phyloP scores from a whole-genome alignment of 2,797 vertebrate species.

The Peromyscus aztecus region DNA sequence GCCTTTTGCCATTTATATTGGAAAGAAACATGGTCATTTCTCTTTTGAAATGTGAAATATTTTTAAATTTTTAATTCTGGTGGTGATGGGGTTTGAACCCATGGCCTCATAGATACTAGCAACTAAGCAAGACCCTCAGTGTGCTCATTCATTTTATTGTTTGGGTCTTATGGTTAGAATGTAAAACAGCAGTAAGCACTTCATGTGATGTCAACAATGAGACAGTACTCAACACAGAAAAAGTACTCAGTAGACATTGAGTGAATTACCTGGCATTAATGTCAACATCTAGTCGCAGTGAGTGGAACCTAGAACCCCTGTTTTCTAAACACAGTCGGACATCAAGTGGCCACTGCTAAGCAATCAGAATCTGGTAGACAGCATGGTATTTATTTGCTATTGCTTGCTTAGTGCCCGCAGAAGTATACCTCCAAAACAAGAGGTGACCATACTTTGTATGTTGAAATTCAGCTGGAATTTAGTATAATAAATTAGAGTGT shows the following conservation, averaged over 20 bases:
- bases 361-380: conserved; percentile 25
- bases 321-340: conserved; percentile 49
- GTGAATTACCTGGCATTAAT: conserved; percentile 35
- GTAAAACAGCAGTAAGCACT: conserved; percentile 32
- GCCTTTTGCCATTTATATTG: conserved; percentile 49
- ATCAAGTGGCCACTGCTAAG: not conserved
- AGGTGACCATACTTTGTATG: conserved; percentile 20
- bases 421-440: conserved; percentile 38
- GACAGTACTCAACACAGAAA: conserved; percentile 15
- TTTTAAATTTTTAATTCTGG: conserved; percentile 23
- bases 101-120: not conserved
- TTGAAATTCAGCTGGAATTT: conserved; percentile 76
- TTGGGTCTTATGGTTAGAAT: conserved; percentile 12
- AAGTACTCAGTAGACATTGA: conserved; percentile 22
- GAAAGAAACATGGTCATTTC: conserved; percentile 49
- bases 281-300: conserved; percentile 8
- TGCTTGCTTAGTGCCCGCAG: not conserved
- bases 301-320: not conserved
- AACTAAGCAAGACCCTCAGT: not conserved
- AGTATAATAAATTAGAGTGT: conserved; percentile 65
- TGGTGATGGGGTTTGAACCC: not conserved
- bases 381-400: conserved; percentile 12
- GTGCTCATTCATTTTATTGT: not conserved
- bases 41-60: conserved; percentile 55
- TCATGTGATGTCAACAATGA: conserved; percentile 14